These are phyloP conservation scores for Chiridota heheva DNA, from an alignment of 35 echinoderm and acorn worm genomes.

Conservation along the genomic window DNA sequence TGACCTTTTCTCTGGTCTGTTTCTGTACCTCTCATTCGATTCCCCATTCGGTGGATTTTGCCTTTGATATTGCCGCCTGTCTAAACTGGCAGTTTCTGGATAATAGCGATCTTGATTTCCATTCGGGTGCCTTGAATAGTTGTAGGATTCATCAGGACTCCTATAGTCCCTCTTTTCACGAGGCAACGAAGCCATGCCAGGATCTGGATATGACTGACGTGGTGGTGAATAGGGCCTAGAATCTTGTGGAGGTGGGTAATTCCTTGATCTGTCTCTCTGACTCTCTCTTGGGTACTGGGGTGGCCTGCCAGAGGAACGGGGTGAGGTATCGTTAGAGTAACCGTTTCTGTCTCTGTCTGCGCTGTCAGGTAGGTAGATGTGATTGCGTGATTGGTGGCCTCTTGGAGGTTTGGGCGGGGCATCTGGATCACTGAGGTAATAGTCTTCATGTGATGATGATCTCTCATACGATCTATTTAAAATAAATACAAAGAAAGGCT, in stretches of 20 bases:
- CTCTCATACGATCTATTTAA: too few relatives aligned
- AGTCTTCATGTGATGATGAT: too few relatives aligned
- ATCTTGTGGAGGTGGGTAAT: not conserved
- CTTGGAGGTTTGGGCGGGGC: slow-evolving; percentile 43
- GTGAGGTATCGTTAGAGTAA: slow-evolving; percentile 11
- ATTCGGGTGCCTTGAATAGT: not conserved
- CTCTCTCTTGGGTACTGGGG: slow-evolving; percentile 15
- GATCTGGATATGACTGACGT: not conserved
- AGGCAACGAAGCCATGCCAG: too few relatives aligned
- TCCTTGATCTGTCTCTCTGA: not conserved
- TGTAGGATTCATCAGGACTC: slow-evolving; percentile 11
- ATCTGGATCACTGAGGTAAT: slow-evolving; percentile 19
- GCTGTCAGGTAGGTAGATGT: slow-evolving; percentile 34
- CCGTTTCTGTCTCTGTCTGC: slow-evolving; percentile 24
- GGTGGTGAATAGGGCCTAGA: slow-evolving; percentile 13
- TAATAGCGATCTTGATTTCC: not conserved
- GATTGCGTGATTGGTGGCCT: slow-evolving; percentile 35
- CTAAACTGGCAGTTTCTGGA: slow-evolving; percentile 24
- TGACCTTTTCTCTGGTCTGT: too few relatives aligned
- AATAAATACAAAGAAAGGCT: too few relatives aligned
- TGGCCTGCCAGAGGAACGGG: not conserved
- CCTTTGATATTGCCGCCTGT: slow-evolving; percentile 7
- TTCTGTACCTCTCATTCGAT: not conserved
- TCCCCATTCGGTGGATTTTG: not conserved
- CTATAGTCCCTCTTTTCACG: slow-evolving; percentile 18